Conservation (phyloP, 1,140 invertebrate genomes). For the Cardiocondyla obscurior region DNA sequence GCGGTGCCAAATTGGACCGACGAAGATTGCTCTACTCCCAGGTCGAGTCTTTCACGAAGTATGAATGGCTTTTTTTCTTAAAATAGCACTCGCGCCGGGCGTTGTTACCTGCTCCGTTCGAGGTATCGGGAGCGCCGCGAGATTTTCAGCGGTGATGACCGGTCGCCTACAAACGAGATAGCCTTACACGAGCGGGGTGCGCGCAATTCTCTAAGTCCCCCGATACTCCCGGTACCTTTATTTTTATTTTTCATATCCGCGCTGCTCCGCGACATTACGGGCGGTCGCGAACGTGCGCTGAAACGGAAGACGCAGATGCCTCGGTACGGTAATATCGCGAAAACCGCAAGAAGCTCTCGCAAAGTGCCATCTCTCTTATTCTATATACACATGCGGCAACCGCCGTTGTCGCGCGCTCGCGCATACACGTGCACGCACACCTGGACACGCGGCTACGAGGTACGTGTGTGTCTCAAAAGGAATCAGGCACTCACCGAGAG, state of each 20-base stretch:
- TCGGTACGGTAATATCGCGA: constrained; percentile 65
- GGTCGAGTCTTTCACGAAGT: neutral
- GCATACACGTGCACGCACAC: neutral
- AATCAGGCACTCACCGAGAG: constrained; percentile 65
- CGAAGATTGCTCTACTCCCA: constrained; percentile 62
- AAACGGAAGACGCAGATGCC: constrained; percentile 46
- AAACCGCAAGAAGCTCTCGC: constrained; percentile 70
- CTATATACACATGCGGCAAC: neutral
- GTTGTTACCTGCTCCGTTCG: neutral
- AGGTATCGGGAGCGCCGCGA: neutral
- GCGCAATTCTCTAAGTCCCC: neutral
- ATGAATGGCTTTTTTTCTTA: neutral
- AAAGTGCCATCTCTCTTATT: constrained; percentile 61
- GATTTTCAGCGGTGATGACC: neutral
- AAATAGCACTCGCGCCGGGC: neutral
- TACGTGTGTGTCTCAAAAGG: neutral
- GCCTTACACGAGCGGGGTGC: neutral
- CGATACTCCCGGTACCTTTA: neutral
- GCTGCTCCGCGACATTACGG: neutral
- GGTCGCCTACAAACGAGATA: neutral
- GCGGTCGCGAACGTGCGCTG: constrained; percentile 30
- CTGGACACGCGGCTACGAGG: constrained; percentile 32
- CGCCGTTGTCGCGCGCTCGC: constrained; percentile 1
- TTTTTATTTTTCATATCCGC: constrained; percentile 1
- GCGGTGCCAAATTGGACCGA: constrained; percentile 69